These are phyloP conservation scores for Diploptera punctata DNA, from an alignment of 2,888 invertebrate species.

Conservation along the genomic window DNA sequence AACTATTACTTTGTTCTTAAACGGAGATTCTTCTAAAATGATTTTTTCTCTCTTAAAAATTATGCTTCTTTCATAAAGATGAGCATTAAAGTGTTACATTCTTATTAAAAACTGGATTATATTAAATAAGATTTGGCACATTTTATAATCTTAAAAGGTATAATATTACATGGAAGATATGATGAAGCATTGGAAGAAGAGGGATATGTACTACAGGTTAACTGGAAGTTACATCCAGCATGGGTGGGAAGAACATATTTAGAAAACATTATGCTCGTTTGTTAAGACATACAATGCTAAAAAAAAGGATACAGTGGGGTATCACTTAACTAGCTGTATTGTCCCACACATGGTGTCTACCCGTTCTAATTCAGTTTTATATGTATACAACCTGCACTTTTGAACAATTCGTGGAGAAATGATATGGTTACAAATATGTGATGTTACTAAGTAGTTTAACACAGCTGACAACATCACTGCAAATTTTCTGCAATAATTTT, in stretches of 20 bases:
- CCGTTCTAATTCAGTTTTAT: background rate
- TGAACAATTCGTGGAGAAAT: no score
- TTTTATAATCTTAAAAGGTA: constrained; percentile 22
- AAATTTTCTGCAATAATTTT: background rate
- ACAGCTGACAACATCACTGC: background rate
- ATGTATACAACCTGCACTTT: no score
- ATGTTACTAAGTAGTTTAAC: background rate
- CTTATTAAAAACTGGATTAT: constrained; percentile 34
- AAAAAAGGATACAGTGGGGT: background rate
- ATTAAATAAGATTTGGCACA: constrained; percentile 41
- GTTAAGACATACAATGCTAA: background rate
- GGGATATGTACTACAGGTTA: constrained; percentile 36
- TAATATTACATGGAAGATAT: constrained; percentile 25
- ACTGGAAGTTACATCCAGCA: background rate
- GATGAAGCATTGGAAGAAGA: constrained; percentile 31
- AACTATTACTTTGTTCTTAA: constrained; percentile 21
- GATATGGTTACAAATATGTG: constrained; percentile 24
- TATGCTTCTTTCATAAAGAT: constrained; percentile 29
- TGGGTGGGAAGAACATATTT: background rate
- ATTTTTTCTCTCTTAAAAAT: constrained; percentile 22
- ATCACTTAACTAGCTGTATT: constrained; percentile 25
- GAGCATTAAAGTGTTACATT: constrained; percentile 38
- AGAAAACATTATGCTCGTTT: background rate
- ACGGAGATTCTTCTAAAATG: constrained; percentile 20
- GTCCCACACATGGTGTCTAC: constrained; percentile 27